phyloP scores from a whole-genome alignment of 2,888 invertebrate genomes.

The Junonia oenone region DNA sequence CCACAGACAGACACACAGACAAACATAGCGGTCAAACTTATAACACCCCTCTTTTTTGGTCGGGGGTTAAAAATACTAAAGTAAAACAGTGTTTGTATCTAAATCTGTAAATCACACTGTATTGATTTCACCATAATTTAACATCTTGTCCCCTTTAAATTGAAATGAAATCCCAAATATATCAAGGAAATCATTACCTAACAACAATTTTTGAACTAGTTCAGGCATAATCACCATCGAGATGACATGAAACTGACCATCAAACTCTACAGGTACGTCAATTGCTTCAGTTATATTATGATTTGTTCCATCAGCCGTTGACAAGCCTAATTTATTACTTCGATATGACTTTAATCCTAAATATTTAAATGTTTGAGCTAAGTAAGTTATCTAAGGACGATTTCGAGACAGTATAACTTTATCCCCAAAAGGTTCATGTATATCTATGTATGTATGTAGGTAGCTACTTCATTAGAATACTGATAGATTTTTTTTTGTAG shows the following conservation, averaged over 20 bases:
- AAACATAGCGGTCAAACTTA: too few species aligned
- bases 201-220: constrained; percentile 4
- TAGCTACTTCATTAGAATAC: background rate
- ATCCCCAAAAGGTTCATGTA: too few species aligned
- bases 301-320: constrained; percentile 16
- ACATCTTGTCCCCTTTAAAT: background rate
- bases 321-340: background rate
- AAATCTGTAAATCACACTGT: too few species aligned
- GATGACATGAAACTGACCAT: constrained; percentile 13
- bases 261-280: constrained; percentile 5
- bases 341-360: background rate
- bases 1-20: too few species aligned
- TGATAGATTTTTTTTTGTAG: background rate
- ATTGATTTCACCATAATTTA: background rate
- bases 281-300: constrained; percentile 2
- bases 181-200: constrained; percentile 19
- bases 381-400: too few species aligned
- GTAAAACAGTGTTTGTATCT: too few species aligned
- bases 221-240: constrained; percentile 7
- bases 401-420: too few species aligned
- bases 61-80: too few species aligned
- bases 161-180: constrained; percentile 12
- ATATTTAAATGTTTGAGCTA: background rate
- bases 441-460: too few species aligned
- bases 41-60: too few species aligned